Evolutionary conservation across 2,113 vertebrate genomes (phyloP).

Genomic region (Embiotoca jacksoni): DNA sequence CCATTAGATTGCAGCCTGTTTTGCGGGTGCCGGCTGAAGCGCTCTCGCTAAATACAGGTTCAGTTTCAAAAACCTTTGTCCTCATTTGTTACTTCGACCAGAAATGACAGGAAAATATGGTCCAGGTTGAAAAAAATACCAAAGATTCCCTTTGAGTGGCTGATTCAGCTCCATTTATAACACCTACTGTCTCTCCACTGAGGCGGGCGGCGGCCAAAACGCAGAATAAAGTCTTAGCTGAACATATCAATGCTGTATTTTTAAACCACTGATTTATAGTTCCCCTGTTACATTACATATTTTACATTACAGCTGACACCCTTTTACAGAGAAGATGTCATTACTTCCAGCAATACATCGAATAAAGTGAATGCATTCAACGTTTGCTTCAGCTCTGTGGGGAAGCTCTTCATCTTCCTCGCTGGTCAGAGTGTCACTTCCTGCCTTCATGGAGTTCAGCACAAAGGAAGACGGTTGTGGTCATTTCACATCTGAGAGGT

Average conservation of each 20-base stretch:
- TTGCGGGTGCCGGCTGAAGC: too few relatives aligned
- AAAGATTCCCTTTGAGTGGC: not conserved
- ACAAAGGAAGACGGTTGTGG: slow-evolving; percentile 46
- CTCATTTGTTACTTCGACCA: too few relatives aligned
- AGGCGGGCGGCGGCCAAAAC: slow-evolving; percentile 7
- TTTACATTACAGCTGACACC: slow-evolving; percentile 7
- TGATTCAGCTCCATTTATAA: slow-evolving; percentile 2
- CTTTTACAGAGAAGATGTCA: not conserved
- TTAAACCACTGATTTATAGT: slow-evolving; percentile 10
- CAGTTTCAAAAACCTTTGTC: too few relatives aligned
- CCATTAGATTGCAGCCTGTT: too few relatives aligned
- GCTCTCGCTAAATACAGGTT: too few relatives aligned
- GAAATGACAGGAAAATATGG: too few relatives aligned
- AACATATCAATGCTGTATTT: slow-evolving; percentile 3
- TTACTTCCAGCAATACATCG: not conserved
- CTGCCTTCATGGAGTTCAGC: slow-evolving; percentile 30
- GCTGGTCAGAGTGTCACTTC: slow-evolving; percentile 41
- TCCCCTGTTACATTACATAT: not conserved
- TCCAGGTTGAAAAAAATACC: too few relatives aligned
- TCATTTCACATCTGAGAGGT: slow-evolving; percentile 58
- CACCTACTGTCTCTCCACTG: not conserved
- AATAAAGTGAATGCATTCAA: not conserved
- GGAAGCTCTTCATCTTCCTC: slow-evolving; percentile 31
- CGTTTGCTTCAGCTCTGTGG: not conserved
- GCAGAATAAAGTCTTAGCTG: slow-evolving; percentile 2